These are phyloP conservation scores for Oxystoma pomonae DNA, from an alignment of 2,888 invertebrate species.

Conservation along the genomic window DNA sequence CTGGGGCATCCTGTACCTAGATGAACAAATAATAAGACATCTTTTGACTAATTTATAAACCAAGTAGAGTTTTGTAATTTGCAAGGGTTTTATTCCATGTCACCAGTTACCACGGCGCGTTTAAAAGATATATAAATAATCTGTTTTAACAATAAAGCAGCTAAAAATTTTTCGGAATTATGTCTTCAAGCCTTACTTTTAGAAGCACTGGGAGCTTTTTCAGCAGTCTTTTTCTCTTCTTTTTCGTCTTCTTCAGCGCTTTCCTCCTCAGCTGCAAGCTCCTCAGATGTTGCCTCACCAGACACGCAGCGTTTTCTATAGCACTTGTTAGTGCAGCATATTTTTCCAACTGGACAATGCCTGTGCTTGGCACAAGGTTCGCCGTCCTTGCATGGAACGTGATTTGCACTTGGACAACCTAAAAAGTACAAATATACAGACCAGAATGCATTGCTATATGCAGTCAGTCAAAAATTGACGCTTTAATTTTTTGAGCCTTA, in stretches of 20 bases:
- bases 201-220: neutral
- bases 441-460: too few relatives aligned
- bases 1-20: slow-evolving; percentile 24
- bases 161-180: too few relatives aligned
- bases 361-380: slow-evolving; percentile 12
- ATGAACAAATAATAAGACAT: too few relatives aligned
- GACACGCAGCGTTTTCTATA: slow-evolving; percentile 14
- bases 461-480: too few relatives aligned
- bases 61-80: too few relatives aligned
- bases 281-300: slow-evolving; percentile 9
- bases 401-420: slow-evolving; percentile 6
- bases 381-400: slow-evolving; percentile 9
- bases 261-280: slow-evolving; percentile 12
- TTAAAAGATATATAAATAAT: too few relatives aligned
- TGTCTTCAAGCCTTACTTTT: neutral
- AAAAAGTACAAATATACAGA: too few relatives aligned
- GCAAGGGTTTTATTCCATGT: too few relatives aligned
- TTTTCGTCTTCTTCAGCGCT: slow-evolving; percentile 15
- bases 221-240: neutral
- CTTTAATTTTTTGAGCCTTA: neutral
- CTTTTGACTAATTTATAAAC: too few relatives aligned
- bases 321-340: slow-evolving; percentile 17
- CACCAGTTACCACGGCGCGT: too few relatives aligned
- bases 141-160: too few relatives aligned
- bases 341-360: slow-evolving; percentile 9